Base-by-base conservation (phyloP, 2,797 vertebrate genomes). In the Aeoliscus strigatus region DNA sequence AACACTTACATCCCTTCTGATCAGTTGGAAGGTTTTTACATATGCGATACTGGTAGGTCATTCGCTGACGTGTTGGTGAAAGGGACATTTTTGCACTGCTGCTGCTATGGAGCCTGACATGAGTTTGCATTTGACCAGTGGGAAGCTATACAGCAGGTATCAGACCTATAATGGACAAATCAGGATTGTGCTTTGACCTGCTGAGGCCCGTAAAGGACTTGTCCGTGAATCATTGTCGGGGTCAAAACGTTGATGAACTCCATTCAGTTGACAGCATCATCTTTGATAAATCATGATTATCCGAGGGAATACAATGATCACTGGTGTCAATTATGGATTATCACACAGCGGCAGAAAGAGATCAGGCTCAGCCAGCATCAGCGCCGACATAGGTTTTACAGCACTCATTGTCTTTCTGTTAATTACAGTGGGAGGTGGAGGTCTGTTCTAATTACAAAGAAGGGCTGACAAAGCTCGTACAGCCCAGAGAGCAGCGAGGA, bases 391-490 rank as follows among this genome's bases (percentile, higher is more conserved):
- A 62, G 69, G 64, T 70, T 69, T 60, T 66, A 77, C 70, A 60
- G 49, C 60, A 76, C 61, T 70, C 76, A 73, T 73, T 63, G 70
- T 62, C 61, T 69, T 62, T 48, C 61, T 76, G 75, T 73, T 81
- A 79, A 84, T 85, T 83, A 83, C 69, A 60, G 69, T 38, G 53
- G 56, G 51, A 73, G 67, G 69, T 64, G 59, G 70, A 77, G 76
- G 72, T 57, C 58, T 58, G 48, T 62, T 60, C 44, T 84, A 83
- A 86, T 87, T 80, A 78, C 72, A 74, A 64, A 66, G 70, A 77
- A 68, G 61, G 66, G 70, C 79, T 70, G 78, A 81, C 71, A 39
- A 73, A 77, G 78, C 74, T 50, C 40, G 15, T 14, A 14, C 63
- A 44, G 62, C 70, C 48, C 58, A 28, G 37, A 41, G 76, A 75